Conservation (phyloP, 2,797 vertebrate genomes). For the Myripristis jacobus region DNA sequence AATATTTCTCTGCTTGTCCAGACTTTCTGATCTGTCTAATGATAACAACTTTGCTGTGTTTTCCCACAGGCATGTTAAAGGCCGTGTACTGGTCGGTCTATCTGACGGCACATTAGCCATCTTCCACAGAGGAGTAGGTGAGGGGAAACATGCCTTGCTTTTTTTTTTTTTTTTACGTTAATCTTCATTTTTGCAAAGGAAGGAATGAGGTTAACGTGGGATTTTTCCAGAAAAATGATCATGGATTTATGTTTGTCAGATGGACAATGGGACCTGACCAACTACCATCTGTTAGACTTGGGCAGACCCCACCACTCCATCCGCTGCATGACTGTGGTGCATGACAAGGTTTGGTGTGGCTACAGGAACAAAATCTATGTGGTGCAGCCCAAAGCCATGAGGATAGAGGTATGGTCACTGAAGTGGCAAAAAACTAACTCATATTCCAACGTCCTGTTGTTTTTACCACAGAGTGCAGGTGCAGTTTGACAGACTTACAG, state of each 20-base stretch:
- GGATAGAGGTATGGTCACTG: constrained; percentile 91
- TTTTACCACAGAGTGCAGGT: too few species aligned
- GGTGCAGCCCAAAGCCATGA: constrained; percentile 97
- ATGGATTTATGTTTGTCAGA: constrained; percentile 79
- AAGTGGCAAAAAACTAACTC: too few species aligned
- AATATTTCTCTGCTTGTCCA: not conserved
- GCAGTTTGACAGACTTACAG: too few species aligned
- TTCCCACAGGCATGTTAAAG: constrained; percentile 92
- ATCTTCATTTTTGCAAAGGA: not conserved
- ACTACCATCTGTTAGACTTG: constrained; percentile 95
- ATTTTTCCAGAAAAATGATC: not conserved
- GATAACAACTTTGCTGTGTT: not conserved
- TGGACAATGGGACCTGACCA: constrained; percentile 98
- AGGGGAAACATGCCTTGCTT: constrained; percentile 48
- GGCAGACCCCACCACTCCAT: constrained; percentile 94
- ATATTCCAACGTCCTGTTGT: too few species aligned
- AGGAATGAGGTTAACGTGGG: not conserved
- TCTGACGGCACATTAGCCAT: constrained; percentile 96
- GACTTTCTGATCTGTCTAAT: not conserved
- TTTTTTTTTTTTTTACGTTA: too few species aligned
- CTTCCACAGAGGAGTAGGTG: constrained; percentile 96
- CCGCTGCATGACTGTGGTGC: constrained; percentile 97
- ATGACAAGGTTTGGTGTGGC: constrained; percentile 99
- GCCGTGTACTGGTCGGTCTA: constrained; percentile 94
- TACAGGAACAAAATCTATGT: constrained; percentile 98